Percentiles rank a stretch among this genome's conserved stretches.
phyloP scores from a whole-genome alignment of 2,113 vertebrate species.

The Osmerus eperlanus region DNA sequence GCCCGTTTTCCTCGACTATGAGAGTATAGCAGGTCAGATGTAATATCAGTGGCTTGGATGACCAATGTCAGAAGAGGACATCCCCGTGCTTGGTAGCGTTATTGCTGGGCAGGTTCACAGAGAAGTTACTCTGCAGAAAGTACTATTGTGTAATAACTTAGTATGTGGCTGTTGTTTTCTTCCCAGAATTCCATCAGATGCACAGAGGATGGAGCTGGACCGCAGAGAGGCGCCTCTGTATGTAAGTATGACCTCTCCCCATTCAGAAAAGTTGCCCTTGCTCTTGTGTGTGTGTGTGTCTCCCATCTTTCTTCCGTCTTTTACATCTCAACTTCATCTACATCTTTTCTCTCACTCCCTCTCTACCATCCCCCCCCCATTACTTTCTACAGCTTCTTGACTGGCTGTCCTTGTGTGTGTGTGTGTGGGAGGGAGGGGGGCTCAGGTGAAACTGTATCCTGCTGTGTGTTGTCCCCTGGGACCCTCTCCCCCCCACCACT shows the following conservation, averaged over 20 bases:
- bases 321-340: constrained; percentile 1
- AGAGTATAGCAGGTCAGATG: too few relatives aligned
- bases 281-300: background rate
- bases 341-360: background rate
- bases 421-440: background rate
- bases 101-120: background rate
- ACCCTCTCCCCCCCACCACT: constrained; percentile 13
- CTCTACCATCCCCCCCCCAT: background rate
- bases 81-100: background rate
- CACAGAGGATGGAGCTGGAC: constrained; percentile 83
- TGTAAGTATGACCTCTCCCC: constrained; percentile 71
- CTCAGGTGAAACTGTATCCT: constrained; percentile 60
- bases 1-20: background rate
- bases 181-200: constrained; percentile 71
- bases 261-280: background rate
- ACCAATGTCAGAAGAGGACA: too few relatives aligned
- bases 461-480: constrained; percentile 43
- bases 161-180: constrained; percentile 22
- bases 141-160: constrained; percentile 1
- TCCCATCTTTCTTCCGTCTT: background rate
- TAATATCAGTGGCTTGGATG: too few relatives aligned
- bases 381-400: constrained; percentile 22
- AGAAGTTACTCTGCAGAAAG: background rate
- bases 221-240: constrained; percentile 83
- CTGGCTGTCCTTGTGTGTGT: constrained; percentile 33